These are phyloP conservation scores for Hippocampus barbouri DNA, from an alignment of 2,113 vertebrate species.

Conservation along the genomic window DNA sequence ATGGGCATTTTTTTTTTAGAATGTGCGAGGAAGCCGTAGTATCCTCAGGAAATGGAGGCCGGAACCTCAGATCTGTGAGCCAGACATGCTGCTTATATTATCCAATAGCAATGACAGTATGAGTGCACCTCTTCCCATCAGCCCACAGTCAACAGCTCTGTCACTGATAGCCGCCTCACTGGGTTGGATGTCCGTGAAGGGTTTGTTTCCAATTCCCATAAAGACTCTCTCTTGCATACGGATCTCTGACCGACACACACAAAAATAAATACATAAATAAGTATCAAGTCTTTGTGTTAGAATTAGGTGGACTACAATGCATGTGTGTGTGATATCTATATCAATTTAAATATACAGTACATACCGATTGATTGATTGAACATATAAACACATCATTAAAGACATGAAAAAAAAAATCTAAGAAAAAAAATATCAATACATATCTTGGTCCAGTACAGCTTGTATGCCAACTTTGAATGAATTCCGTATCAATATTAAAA, in stretches of 20 bases:
- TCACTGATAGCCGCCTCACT: conserved; percentile 75
- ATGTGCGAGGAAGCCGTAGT: background rate
- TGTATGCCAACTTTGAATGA: no score
- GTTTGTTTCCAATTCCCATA: conserved; percentile 78
- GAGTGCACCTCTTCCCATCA: conserved; percentile 64
- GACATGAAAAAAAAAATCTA: no score
- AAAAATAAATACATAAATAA: background rate
- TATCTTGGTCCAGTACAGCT: no score
- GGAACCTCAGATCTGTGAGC: no score
- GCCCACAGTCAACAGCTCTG: conserved; percentile 68
- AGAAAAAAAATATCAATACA: no score
- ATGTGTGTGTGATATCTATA: no score
- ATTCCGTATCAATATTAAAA: no score
- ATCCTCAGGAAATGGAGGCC: background rate
- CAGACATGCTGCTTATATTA: background rate
- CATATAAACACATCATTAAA: no score
- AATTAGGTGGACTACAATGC: no score
- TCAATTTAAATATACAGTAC: no score
- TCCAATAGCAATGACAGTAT: background rate
- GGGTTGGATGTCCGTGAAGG: conserved; percentile 78
- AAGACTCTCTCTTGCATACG: conserved; percentile 79
- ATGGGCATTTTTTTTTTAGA: background rate
- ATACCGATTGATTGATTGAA: no score
- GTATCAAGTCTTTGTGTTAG: background rate
- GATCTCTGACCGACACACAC: conserved; percentile 58